Conservation (phyloP, 1,140 invertebrate species). For the Bombus sylvicola region DNA sequence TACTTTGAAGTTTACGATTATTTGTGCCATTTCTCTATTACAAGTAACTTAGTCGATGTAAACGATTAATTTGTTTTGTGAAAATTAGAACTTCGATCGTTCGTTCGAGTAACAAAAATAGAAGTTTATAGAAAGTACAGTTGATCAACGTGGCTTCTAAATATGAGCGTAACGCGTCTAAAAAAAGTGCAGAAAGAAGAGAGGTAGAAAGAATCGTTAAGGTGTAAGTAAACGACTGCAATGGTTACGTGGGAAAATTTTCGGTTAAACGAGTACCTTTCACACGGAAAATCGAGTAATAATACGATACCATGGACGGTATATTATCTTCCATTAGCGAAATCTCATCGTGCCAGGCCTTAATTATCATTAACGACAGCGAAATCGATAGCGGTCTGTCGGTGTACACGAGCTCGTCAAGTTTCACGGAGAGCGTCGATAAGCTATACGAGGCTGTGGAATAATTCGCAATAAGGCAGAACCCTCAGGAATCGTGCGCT, state of each 20-base stretch:
- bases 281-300: constrained; percentile 55
- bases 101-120: not conserved
- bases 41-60: not conserved
- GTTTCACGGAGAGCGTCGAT: constrained; percentile 53
- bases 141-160: not conserved
- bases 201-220: not conserved
- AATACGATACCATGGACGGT: constrained; percentile 48
- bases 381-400: constrained; percentile 61
- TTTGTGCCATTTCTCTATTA: not conserved
- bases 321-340: constrained; percentile 67
- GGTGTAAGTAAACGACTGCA: not conserved
- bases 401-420: constrained; percentile 40
- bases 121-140: not conserved
- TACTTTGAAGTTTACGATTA: not conserved
- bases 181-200: not conserved
- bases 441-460: constrained; percentile 42
- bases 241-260: not conserved
- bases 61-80: too few species aligned
- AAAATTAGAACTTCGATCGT: not conserved
- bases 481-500: constrained; percentile 7
- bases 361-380: constrained; percentile 66
- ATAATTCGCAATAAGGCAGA: constrained; percentile 56
- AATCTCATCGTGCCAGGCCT: constrained; percentile 64
- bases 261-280: constrained; percentile 35
- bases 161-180: not conserved